A percentile compares a stretch with the other conserved stretches of the same genome.
Evolutionary conservation across 2,797 vertebrate genomes (phyloP).

Genomic region (Aulostomus chinensis): DNA sequence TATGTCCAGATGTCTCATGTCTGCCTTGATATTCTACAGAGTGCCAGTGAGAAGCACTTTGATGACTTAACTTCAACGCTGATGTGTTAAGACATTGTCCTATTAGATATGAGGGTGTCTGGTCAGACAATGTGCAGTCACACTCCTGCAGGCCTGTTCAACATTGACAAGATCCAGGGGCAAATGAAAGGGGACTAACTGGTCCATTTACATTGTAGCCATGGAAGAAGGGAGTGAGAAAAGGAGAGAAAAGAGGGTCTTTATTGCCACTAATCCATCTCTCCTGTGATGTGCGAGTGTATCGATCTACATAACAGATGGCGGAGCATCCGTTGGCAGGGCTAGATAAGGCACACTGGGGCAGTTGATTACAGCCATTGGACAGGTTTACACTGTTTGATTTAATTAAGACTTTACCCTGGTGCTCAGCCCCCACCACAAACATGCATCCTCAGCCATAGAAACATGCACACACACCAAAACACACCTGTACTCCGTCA

Average conservation of each 20-base stretch:
- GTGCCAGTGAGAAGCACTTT: slow-evolving; percentile 8
- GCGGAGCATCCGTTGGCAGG: slow-evolving; percentile 79
- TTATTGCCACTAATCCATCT: slow-evolving; percentile 81
- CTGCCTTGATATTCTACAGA: background rate
- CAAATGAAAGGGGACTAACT: slow-evolving; percentile 54
- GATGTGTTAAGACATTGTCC: slow-evolving; percentile 10
- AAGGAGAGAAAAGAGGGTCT: slow-evolving; percentile 59
- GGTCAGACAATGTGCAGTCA: slow-evolving; percentile 27
- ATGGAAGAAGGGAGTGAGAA: slow-evolving; percentile 24
- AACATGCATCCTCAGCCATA: slow-evolving; percentile 45
- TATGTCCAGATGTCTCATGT: slow-evolving; percentile 1
- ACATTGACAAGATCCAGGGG: slow-evolving; percentile 36
- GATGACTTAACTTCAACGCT: slow-evolving; percentile 20
- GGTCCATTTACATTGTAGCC: slow-evolving; percentile 66
- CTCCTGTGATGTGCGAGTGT: slow-evolving; percentile 80
- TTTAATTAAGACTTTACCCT: slow-evolving; percentile 85
- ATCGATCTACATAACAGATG: slow-evolving; percentile 84
- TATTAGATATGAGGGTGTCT: slow-evolving; percentile 14
- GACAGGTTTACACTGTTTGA: slow-evolving; percentile 82
- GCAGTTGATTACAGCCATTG: slow-evolving; percentile 81
- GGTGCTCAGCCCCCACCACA: slow-evolving; percentile 62
- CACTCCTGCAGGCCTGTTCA: slow-evolving; percentile 29
- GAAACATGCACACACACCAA: slow-evolving; percentile 21
- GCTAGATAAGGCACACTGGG: slow-evolving; percentile 79
- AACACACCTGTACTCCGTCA: slow-evolving; percentile 61